Base-by-base conservation (phyloP, 2,888 invertebrate species). In the Sthenelais limicola region DNA sequence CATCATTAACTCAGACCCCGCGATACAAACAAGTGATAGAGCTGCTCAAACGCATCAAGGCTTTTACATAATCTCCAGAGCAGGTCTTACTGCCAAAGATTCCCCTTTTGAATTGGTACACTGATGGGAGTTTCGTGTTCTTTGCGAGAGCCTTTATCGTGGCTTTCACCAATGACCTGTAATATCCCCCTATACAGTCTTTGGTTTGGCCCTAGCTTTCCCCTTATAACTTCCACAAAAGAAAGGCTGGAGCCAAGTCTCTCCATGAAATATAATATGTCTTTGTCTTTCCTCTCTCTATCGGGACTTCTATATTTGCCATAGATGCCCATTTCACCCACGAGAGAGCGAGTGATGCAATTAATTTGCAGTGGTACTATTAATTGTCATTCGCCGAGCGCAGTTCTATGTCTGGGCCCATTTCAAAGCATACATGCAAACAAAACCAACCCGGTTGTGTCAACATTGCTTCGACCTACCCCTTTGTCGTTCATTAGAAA, bases 81-180 rank as follows among this genome's bases (percentile, higher is more conserved):
- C n/a, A n/a, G n/a, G n/a, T n/a, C n/a, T n/a, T n/a, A n/a, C n/a
- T n/a, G n/a, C n/a, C n/a, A n/a, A n/a, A n/a, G n/a, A n/a, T n/a
- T n/a, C n/a, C n/a, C n/a, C n/a, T n/a, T n/a, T n/a, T n/a, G n/a
- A n/a, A n/a, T n/a, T n/a, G n/a, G n/a, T n/a, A n/a, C n/a, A 35
- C 62, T 62, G 62, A 62, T 62, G 62, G 62, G 43, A 62, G 43
- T 62, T 28, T 62, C 43, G 38, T 62, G 62, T 62, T 62, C 62
- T 43, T 7, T 38, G 62, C 35, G 26, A 62, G 35, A 43, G 62
- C 38, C 35, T 62, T 62, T 62, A 38, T 43, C 7, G 35, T 62
- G 24, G 24, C 62, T 4, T 43, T 26, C 12, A 32, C 9, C 62
- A 26, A 15, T 2, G 35, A 62, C 38, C 43, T 26, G 38, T 62